phyloP scores from a whole-genome alignment of 2,797 vertebrate species.

The Buphagus erythrorhynchus region DNA sequence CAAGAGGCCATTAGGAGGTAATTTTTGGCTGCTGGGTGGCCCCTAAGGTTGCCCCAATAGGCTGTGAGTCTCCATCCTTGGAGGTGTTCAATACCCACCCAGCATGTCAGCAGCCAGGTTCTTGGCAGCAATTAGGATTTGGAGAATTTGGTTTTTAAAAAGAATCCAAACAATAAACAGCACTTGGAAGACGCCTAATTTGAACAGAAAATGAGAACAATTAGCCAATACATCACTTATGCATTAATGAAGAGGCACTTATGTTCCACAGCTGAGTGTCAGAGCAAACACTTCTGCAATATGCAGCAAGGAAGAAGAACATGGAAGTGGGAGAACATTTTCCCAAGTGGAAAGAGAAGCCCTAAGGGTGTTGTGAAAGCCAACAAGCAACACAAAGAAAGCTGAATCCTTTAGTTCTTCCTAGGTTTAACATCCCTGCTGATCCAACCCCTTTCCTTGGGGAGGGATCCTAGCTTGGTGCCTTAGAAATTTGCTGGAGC shows the following conservation, averaged over 20 bases:
- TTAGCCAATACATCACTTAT: not conserved
- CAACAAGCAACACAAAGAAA: not conserved
- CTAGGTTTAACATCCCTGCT: not conserved
- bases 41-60: not conserved
- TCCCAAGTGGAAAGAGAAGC: not conserved
- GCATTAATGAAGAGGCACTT: slow-evolving; percentile 2
- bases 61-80: not conserved
- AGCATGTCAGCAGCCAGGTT: not conserved
- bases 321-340: not conserved
- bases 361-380: not conserved
- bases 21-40: not conserved
- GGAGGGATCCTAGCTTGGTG: not conserved
- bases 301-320: not conserved
- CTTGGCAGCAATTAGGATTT: not conserved
- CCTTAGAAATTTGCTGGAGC: not conserved
- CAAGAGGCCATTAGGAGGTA: not conserved
- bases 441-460: not conserved
- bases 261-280: not conserved
- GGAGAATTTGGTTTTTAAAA: not conserved
- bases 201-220: slow-evolving; percentile 10
- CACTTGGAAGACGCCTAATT: not conserved
- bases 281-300: not conserved
- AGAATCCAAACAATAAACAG: not conserved
- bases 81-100: not conserved
- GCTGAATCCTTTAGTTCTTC: not conserved